Evolutionary conservation across 2,797 vertebrate species (phyloP).

Genomic region (Gouania willdenowi): DNA sequence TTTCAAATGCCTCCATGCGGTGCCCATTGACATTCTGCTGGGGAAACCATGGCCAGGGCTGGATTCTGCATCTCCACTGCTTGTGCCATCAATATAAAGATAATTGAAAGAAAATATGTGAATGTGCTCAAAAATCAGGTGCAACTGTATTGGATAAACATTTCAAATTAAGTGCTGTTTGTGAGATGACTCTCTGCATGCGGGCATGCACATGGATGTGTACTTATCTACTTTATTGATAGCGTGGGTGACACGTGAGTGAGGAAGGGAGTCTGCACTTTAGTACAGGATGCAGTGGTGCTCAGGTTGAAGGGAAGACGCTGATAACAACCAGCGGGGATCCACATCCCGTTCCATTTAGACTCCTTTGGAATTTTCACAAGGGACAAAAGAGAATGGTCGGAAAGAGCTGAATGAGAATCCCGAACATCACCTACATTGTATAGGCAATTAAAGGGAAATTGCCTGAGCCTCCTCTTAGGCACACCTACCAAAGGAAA

Average conservation of each 20-base stretch:
- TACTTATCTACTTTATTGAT: slow-evolving; percentile 11
- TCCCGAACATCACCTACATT: slow-evolving; percentile 42
- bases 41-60: slow-evolving; percentile 25
- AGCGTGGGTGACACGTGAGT: slow-evolving; percentile 10
- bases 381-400: slow-evolving; percentile 39
- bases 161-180: slow-evolving; percentile 10
- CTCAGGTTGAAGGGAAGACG: slow-evolving; percentile 55
- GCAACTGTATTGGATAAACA: slow-evolving; percentile 3
- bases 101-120: slow-evolving; percentile 38
- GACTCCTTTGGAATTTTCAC: slow-evolving; percentile 60
- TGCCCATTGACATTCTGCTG: slow-evolving; percentile 45
- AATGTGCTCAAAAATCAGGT: slow-evolving; percentile 9
- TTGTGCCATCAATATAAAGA: slow-evolving; percentile 20
- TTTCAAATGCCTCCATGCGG: slow-evolving; percentile 43
- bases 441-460: slow-evolving; percentile 65
- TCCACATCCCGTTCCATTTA: slow-evolving; percentile 52
- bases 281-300: slow-evolving; percentile 46
- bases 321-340: slow-evolving; percentile 56
- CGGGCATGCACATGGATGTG: slow-evolving; percentile 2
- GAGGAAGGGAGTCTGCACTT: slow-evolving; percentile 40
- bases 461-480: slow-evolving; percentile 56
- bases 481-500: slow-evolving; percentile 49
- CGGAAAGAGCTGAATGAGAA: slow-evolving; percentile 31
- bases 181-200: slow-evolving; percentile 9
- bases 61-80: slow-evolving; percentile 22